These are phyloP conservation scores for Diachasma alloeum DNA, from an alignment of 1,140 invertebrate genomes.

Conservation along the genomic window DNA sequence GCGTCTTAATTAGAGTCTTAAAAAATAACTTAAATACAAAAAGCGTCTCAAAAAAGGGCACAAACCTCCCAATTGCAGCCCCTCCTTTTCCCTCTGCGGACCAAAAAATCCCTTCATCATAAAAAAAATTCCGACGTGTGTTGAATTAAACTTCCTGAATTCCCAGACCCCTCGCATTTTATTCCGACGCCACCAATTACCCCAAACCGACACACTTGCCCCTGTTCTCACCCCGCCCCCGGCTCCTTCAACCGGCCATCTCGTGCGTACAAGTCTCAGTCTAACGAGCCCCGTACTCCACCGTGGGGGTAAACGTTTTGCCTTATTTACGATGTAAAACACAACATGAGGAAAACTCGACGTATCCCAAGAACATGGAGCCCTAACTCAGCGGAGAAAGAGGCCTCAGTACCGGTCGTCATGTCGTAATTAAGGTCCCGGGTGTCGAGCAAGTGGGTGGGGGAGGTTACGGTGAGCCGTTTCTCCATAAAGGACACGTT, in stretches of 20 bases:
- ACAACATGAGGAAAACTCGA: neutral
- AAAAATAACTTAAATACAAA: no score
- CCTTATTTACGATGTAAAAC: slow-evolving; percentile 20
- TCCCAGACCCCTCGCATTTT: no score
- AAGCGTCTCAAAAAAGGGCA: no score
- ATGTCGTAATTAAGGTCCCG: slow-evolving; percentile 27
- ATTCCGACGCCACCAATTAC: neutral
- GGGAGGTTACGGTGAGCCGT: slow-evolving; percentile 21
- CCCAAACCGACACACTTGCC: neutral
- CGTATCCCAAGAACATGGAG: neutral
- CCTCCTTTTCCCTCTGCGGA: no score
- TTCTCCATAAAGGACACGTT: slow-evolving; percentile 36
- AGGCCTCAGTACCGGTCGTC: neutral
- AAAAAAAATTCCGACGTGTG: no score
- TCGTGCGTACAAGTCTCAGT: neutral
- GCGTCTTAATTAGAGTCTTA: no score
- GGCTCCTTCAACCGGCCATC: neutral
- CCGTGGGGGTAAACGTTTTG: neutral
- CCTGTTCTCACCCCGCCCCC: neutral
- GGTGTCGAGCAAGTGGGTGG: neutral
- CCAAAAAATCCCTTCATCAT: no score
- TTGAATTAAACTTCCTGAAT: no score
- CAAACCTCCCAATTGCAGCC: no score
- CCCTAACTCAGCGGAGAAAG: neutral
- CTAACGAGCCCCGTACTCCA: neutral